A percentile compares a stretch with the other conserved stretches of the same genome.
These are phyloP conservation scores for Polyodon spathula DNA, from an alignment of 2,113 vertebrate genomes.

Conservation along the genomic window DNA sequence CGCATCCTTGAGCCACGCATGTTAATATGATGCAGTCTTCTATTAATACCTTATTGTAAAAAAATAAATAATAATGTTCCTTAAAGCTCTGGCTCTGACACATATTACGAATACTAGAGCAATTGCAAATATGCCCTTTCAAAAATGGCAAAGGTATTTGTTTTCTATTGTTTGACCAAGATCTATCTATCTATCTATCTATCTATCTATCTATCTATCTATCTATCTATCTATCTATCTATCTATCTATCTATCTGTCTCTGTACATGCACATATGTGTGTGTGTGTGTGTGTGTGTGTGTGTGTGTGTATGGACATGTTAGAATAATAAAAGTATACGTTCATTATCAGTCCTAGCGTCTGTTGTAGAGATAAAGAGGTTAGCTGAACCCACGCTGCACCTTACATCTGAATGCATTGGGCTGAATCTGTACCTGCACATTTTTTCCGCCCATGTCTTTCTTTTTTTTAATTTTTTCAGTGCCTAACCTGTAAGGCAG, in stretches of 20 bases:
- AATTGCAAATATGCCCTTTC: background rate
- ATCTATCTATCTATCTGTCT: background rate
- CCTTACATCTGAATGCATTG: constrained; percentile 20
- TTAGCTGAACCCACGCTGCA: background rate
- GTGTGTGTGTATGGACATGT: background rate
- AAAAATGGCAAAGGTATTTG: background rate
- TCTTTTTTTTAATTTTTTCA: constrained; percentile 16
- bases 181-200: no score
- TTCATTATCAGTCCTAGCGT: background rate
- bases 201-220: constrained; percentile 1
- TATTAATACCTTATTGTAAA: no score
- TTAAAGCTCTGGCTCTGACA: no score
- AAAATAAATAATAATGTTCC: no score
- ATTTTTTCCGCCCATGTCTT: constrained; percentile 11
- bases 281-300: background rate
- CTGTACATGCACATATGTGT: background rate
- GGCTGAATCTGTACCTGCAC: background rate
- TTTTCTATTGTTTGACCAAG: no score
- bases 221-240: background rate
- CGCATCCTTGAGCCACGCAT: no score
- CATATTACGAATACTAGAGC: no score
- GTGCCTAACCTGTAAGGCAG: constrained; percentile 18
- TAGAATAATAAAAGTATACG: background rate
- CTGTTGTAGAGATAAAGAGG: background rate
- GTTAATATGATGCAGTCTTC: no score